Evolutionary conservation across 2,113 vertebrate genomes (phyloP).

Genomic region (Pterocles gutturalis): DNA sequence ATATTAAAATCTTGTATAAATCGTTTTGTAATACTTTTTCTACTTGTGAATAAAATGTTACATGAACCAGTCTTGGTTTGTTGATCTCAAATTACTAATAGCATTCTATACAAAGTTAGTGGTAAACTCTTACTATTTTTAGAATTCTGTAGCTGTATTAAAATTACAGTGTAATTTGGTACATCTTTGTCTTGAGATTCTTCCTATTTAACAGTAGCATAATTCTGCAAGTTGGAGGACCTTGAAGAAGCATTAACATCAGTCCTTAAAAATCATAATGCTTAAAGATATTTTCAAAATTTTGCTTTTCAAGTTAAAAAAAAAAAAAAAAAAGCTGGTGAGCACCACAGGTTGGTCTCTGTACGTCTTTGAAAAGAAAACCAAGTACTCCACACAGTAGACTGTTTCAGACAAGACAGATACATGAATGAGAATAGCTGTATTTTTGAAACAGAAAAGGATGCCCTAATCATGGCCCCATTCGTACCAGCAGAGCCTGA

Average conservation of each 20-base stretch:
- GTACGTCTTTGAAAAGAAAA: not conserved
- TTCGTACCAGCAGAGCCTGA: not conserved
- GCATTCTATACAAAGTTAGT: not conserved
- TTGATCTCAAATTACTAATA: not conserved
- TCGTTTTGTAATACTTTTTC: conserved; percentile 75
- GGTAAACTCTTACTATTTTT: not conserved
- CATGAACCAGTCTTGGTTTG: not conserved
- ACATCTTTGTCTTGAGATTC: not conserved
- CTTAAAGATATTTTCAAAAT: not conserved
- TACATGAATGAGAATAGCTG: not conserved
- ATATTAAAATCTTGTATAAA: conserved; percentile 69
- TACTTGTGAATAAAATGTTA: conserved; percentile 79
- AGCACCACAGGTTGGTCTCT: not conserved
- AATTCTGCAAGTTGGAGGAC: not conserved
- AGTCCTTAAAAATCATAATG: not conserved
- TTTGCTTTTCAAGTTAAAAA: not conserved
- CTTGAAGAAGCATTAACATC: not conserved
- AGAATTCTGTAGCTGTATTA: not conserved
- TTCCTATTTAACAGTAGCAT: not conserved
- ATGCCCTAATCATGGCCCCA: not conserved
- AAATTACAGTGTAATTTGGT: not conserved
- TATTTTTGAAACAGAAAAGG: not conserved
- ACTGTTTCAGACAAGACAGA: not conserved
- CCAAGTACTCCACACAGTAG: not conserved
- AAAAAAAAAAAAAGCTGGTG: not conserved